A percentile compares a stretch with the other conserved stretches of the same genome.
Evolutionary conservation across 2,797 vertebrate species (phyloP).

Genomic region (Salarias fasciatus): DNA sequence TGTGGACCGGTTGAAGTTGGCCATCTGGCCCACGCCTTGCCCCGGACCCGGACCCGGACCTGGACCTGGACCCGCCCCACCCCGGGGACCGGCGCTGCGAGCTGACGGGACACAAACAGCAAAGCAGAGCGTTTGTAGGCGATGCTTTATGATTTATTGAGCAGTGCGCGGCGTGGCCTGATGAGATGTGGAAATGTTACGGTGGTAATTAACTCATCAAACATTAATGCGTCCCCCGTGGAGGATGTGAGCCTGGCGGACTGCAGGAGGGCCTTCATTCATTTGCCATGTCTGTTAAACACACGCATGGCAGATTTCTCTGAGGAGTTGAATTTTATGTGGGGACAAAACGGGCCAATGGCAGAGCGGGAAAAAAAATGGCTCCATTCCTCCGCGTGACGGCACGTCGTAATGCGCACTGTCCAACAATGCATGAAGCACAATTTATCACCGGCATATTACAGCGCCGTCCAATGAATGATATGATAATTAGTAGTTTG

Average conservation of each 20-base stretch:
- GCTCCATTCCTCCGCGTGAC: conserved; percentile 9
- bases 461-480: not conserved
- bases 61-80: conserved; percentile 67
- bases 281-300: too few relatives aligned
- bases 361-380: not conserved
- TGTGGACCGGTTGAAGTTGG: conserved; percentile 88
- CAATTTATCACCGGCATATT: not conserved
- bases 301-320: conserved; percentile 13
- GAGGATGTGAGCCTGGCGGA: conserved; percentile 44
- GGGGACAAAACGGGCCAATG: not conserved
- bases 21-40: conserved; percentile 62
- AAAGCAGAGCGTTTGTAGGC: conserved; percentile 12
- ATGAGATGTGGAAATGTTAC: conserved; percentile 54
- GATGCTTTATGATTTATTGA: conserved; percentile 30
- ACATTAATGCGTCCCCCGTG: conserved; percentile 54
- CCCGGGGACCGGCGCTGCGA: conserved; percentile 78
- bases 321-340: conserved; percentile 6
- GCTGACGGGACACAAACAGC: conserved; percentile 21
- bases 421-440: not conserved
- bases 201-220: conserved; percentile 66
- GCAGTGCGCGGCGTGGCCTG: too few relatives aligned
- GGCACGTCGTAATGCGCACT: not conserved
- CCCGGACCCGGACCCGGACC: conserved; percentile 42
- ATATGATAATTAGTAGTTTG: not conserved
- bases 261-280: conserved; percentile 25